Evolutionary conservation across 2,888 invertebrate species (phyloP).

Genomic region (Antitype chi): DNA sequence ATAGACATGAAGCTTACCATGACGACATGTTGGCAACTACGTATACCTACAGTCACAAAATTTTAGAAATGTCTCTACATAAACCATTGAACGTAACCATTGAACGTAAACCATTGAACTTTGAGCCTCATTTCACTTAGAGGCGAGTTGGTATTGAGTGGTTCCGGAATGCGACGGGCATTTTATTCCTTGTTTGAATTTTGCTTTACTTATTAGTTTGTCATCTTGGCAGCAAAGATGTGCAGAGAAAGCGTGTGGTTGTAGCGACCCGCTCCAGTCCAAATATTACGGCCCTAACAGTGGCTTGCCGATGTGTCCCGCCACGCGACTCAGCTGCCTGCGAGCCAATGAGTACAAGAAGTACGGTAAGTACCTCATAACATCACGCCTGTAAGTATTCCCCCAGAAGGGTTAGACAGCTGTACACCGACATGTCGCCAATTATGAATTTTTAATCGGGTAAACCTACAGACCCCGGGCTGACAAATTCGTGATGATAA

Average conservation of each 20-base stretch:
- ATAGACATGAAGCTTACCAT: neutral
- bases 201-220: neutral
- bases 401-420: neutral
- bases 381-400: neutral
- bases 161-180: neutral
- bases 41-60: too few species aligned
- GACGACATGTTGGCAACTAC: neutral
- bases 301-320: conserved; percentile 70
- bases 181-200: neutral
- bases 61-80: neutral
- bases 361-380: conserved; percentile 38
- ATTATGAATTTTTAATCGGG: too few species aligned
- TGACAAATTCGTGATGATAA: neutral
- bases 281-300: neutral
- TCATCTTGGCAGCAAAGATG: conserved; percentile 75
- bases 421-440: neutral
- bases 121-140: too few species aligned
- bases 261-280: conserved; percentile 75
- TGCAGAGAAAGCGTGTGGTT: conserved; percentile 79
- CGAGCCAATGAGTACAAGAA: conserved; percentile 48
- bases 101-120: too few species aligned
- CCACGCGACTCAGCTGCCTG: conserved; percentile 69
- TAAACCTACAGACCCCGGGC: too few species aligned
- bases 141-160: neutral
- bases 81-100: neutral